phyloP scores from a whole-genome alignment of 1,140 invertebrate species.

The Drosophila sturtevanti region DNA sequence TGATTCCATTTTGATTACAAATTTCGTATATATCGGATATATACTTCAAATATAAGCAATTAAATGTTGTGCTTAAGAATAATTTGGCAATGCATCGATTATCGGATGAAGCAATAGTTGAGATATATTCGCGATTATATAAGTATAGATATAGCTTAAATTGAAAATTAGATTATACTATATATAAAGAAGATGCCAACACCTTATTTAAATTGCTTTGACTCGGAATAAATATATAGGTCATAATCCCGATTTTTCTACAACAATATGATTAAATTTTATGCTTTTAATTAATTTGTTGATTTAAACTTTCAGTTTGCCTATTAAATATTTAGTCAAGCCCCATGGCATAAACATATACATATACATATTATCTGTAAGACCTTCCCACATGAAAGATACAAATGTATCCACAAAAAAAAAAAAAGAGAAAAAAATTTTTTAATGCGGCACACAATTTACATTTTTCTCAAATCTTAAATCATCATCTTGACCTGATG shows the following conservation, averaged over 20 bases:
- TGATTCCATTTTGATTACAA: neutral
- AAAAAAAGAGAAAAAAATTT: too few species aligned
- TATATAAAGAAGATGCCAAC: too few species aligned
- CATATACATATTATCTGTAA: neutral
- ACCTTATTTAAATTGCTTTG: too few species aligned
- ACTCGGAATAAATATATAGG: neutral
- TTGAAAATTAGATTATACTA: too few species aligned
- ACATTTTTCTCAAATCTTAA: slow-evolving; percentile 1
- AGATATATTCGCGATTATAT: too few species aligned
- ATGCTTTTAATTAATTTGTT: neutral
- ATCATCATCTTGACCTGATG: neutral
- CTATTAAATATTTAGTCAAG: slow-evolving; percentile 1
- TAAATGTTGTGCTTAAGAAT: neutral
- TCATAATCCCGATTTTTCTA: neutral
- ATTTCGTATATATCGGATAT: neutral
- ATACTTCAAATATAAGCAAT: neutral
- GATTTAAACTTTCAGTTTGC: neutral
- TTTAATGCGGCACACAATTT: neutral
- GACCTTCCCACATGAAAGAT: neutral
- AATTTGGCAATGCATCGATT: neutral
- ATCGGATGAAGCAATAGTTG: neutral
- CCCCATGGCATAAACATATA: neutral
- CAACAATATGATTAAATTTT: neutral
- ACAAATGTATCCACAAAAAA: too few species aligned
- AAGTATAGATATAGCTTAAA: too few species aligned